Evolutionary conservation across 2,888 invertebrate genomes (phyloP), one percentile per base, ranked within the genome.

Genomic region (Cheilosia vulpina): DNA sequence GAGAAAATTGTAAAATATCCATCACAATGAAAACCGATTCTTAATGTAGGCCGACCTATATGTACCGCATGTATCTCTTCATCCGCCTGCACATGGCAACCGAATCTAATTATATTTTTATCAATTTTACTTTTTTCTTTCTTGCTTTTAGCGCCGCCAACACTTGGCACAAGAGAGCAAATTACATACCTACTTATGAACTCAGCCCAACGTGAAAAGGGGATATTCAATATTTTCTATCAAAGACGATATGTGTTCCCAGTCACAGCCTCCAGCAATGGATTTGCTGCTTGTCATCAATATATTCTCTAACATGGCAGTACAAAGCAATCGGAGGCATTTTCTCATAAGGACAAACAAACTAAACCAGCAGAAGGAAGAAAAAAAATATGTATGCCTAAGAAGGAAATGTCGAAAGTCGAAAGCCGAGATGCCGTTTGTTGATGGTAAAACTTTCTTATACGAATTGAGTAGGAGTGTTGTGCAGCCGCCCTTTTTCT

Each of bases 271-370:
- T 19, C 19, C 13, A 17, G 72, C 72, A 53, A 27, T 72, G 43
- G 62, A 72, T 72, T 72, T 62, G 72, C 50, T 62, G 41, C 72
- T 43, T 72, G 72, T 72, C 72, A 72, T 62, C 52, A 72, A 62
- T 62, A 62, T 62, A 62, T 72, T 60, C 52, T 52, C 43, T 2
- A 21, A 50, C 38, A 47, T 41, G 27, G 9, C 15, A 17, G 43
- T 5, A 43, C 15, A 38, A n/a, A 60, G 38, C 15, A 50, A 50
- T 52, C 24, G 41, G 19, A 60, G 60, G 60, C 58, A 60, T 71
- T 60, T 71, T 60, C 60, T 60, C 57, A 24, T 71, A 47, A 50
- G 50, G 27, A 60, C 50, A 60, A 52, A 52, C 13, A 11, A 52
- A 24, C 11, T 15, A 4, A 24, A 52, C 21, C 21, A n/a, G 52